Base-by-base conservation (phyloP, 1,140 invertebrate genomes). In the Choristoneura fumiferana region DNA sequence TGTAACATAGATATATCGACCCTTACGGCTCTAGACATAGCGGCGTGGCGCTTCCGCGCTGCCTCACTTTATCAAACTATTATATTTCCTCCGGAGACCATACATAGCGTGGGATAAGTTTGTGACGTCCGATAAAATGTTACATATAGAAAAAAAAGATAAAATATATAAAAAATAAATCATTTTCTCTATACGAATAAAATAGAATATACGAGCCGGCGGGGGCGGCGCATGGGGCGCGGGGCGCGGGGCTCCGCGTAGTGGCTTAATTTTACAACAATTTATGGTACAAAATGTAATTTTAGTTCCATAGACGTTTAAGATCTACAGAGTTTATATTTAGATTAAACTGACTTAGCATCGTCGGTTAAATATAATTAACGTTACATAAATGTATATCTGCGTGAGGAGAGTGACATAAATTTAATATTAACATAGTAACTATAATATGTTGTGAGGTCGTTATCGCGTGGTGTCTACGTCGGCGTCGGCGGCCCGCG, bases 311-410 rank as follows among this genome's bases (percentile, higher is more conserved):
- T 87, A 87, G 84, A 76, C 64, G 67, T 76, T 77, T 87, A 87
- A 84, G 84, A 81, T 75, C 77, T 78, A 84, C 76, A 87, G 84
- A 87, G 81, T 84, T 81, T 87, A 87, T 87, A 87, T 84, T 81
- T 82, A 84, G 76, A 69, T 71, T 73, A 80, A 78, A 81, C 67
- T 54, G 58, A 54, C 60, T 58, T 56, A 65, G 63, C 70, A 55
- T 49, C 43, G 63, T 76, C 71, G 60, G 69, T 75, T 63, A 71
- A 61, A 65, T 68, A 66, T 68, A 39, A 66, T 65, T 63, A 71
- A 69, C 60, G 58, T 35, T 62, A 62, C 52, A 17, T 73, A 69
- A 75, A 77, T 71, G 67, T 78, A 78, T 76, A 73, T 54, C 34
- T 13, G 34, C 29, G 72, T 77, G 68, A 73, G 67, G 71, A 71